Conservation (phyloP, 1,140 invertebrate species). For the Leptopilina boulardi region DNA sequence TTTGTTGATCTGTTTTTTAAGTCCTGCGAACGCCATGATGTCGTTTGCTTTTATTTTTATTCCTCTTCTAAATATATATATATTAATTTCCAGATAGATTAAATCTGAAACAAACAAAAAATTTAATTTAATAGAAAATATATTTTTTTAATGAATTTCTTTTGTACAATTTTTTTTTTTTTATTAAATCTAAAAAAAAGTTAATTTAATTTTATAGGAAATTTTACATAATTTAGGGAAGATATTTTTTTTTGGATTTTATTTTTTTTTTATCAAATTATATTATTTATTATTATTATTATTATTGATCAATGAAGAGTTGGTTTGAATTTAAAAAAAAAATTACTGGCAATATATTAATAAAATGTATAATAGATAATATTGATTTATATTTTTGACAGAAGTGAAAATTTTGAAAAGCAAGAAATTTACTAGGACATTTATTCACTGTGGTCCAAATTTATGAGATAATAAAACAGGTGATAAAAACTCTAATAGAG, state of each 20-base stretch:
- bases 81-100: constrained; percentile 37
- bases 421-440: not conserved
- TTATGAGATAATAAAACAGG: constrained; percentile 20
- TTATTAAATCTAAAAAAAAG: too few species aligned
- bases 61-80: not conserved
- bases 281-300: too few species aligned
- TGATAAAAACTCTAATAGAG: not conserved
- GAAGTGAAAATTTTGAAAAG: not conserved
- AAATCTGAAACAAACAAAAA: constrained; percentile 50
- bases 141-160: too few species aligned
- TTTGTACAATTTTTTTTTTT: too few species aligned
- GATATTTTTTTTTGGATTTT: too few species aligned
- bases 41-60: constrained; percentile 44
- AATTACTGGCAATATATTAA: too few species aligned
- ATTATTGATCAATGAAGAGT: too few species aligned
- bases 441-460: not conserved
- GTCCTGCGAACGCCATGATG: constrained; percentile 95
- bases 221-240: too few species aligned
- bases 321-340: too few species aligned
- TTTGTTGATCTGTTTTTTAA: constrained; percentile 99
- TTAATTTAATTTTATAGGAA: too few species aligned
- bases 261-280: too few species aligned
- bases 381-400: not conserved
- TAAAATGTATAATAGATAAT: too few species aligned
- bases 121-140: not conserved